These are phyloP conservation scores for Megaustenia siamemsis DNA, from an alignment of 2,888 invertebrate genomes.

Conservation along the genomic window DNA sequence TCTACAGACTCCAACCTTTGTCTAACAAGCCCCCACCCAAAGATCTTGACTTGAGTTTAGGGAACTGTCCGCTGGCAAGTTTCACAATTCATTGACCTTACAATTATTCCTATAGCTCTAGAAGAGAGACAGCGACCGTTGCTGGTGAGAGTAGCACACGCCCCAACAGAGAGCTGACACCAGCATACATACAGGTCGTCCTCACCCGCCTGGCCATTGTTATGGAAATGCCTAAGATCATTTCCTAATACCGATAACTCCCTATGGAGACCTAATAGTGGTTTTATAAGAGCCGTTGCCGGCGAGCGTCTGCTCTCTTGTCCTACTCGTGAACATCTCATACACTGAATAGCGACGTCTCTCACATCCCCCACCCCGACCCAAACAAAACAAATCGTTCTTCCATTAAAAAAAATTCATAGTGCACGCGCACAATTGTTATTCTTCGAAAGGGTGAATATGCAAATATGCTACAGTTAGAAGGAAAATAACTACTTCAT, in stretches of 20 bases:
- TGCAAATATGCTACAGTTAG: conserved; percentile 49
- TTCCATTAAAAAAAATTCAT: background rate
- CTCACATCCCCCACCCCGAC: background rate
- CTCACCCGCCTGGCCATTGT: conserved; percentile 36
- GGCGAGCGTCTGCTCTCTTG: conserved; percentile 34
- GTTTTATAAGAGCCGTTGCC: conserved; percentile 43
- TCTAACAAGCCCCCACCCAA: background rate
- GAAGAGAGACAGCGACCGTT: background rate
- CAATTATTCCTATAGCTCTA: conserved; percentile 33
- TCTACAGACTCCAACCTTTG: conserved; percentile 41
- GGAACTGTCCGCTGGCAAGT: conserved; percentile 24
- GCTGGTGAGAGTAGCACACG: conserved; percentile 35
- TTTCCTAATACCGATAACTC: conserved; percentile 49
- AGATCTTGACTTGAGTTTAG: conserved; percentile 16
- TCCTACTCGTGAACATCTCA: conserved; percentile 29
- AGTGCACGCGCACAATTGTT: conserved; percentile 31
- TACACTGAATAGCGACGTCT: conserved; percentile 11
- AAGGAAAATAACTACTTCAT: conserved; percentile 41
- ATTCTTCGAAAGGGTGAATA: conserved; percentile 36
- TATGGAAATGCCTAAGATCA: conserved; percentile 41
- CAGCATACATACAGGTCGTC: conserved; percentile 36
- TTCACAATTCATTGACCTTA: conserved; percentile 46
- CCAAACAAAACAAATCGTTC: background rate
- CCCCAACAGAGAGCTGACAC: conserved; percentile 35
- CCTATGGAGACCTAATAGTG: conserved; percentile 46